Base-by-base conservation (phyloP, 2,888 invertebrate genomes). In the Cephus runcator region DNA sequence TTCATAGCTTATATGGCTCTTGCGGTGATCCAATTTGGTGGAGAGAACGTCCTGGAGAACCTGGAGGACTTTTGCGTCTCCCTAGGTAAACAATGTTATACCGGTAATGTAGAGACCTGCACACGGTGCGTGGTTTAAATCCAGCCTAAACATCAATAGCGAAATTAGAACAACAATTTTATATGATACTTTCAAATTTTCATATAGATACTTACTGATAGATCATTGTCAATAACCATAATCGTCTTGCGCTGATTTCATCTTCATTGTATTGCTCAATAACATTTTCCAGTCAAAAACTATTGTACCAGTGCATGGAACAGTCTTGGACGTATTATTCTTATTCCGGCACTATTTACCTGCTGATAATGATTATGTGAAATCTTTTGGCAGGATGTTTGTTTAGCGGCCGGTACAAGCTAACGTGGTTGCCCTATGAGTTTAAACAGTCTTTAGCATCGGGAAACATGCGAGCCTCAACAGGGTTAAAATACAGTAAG, bases 1-100 rank as follows among this genome's bases (percentile, higher is more conserved):
- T 80, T 87, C 73, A 34, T 88, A 71, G 87, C 86, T 68, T 90
- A 89, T 80, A 56, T 85, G n/a, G 79, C 79, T 1, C 84, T 91
- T n/a, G 81, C 84, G 33, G 34, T 84, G 12, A 82, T 88, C 6
- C 88, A 89, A 69, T 75, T 89, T 31, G 81, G 78, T 3, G 73
- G 30, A 23, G 34, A 73, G 74, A 35, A 34, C 11, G 11, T 71
- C 33, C 12, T 71, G 12, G 69, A 69, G 31, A 23, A 56, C 23
- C 4, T 71, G 12, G 71, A 31, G 0, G 71, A 31, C 9, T 33
- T 71, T 33, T 71, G 71, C 71, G 15, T 71, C 71, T 71, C 71
- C 15, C 31, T 71, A 71, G 71, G 71, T 71, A 71, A 71, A 71
- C 33, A 15, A 23, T 56, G 40, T 56, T 56, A 56, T 56, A 0